phyloP scores from a whole-genome alignment of 2,113 vertebrate species.

The Clarias magur region DNA sequence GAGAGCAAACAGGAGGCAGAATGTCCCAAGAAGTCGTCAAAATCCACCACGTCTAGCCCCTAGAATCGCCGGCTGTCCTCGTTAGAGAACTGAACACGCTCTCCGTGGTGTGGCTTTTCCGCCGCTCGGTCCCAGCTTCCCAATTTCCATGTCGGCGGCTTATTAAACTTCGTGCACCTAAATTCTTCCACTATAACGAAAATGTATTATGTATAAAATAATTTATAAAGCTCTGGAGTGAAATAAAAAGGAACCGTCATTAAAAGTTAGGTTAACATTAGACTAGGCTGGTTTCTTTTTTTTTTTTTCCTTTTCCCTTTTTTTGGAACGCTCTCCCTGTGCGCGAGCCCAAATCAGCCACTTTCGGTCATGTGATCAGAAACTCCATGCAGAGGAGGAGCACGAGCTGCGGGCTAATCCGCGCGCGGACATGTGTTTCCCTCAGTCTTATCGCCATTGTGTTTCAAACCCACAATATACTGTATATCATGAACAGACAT shows the following conservation, averaged over 20 bases:
- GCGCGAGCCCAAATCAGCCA: constrained; percentile 52
- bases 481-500: neutral
- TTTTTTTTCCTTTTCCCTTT: neutral
- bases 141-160: constrained; percentile 47
- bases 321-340: constrained; percentile 35
- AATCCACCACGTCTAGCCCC: constrained; percentile 21
- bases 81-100: constrained; percentile 20
- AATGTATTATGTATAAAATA: neutral
- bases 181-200: constrained; percentile 3
- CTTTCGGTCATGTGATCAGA: constrained; percentile 61
- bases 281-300: constrained; percentile 3
- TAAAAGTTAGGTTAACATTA: neutral
- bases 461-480: neutral
- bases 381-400: constrained; percentile 44
- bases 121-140: constrained; percentile 41
- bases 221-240: neutral
- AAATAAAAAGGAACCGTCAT: neutral
- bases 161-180: constrained; percentile 18
- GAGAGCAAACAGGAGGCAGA: constrained; percentile 47
- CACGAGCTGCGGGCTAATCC: neutral
- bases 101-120: constrained; percentile 33
- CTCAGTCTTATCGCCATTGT: neutral
- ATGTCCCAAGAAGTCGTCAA: constrained; percentile 35
- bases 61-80: constrained; percentile 9
- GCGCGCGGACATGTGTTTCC: neutral